Base-by-base conservation (phyloP, 2,888 invertebrate species). In the Pandemis corylana region DNA sequence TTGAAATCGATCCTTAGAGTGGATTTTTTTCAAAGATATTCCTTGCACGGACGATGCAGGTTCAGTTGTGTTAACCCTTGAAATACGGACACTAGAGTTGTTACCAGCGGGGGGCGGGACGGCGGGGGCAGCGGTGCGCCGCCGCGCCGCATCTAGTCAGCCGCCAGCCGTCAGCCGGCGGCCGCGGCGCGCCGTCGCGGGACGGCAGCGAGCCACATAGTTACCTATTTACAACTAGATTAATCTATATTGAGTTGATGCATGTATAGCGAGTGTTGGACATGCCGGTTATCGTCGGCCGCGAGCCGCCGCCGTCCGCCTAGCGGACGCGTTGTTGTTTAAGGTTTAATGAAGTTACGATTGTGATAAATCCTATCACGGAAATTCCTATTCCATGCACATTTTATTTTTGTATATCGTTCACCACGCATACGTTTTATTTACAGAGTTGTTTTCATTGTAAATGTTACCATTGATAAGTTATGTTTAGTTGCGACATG, bases 401-500 rank as follows among this genome's bases (percentile, higher is more conserved):
- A 87, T 90, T 84, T 91, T 92, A 89, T 91, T 91, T 91, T 91
- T 90, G 87, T 91, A 89, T 89, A 89, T 89, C 87, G 84, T 90
- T 90, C 89, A 87, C 87, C 87, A 83, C 87, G 87, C 84, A 80
- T 85, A 69, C 65, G 73, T 80, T 84, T 89, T 86, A 82, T 87
- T 87, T 87, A 87, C 87, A 88, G 85, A 81, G 84, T 88, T 88
- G 84, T 85, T 85, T 87, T 92, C 92, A 91, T 91, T 92, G 92
- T 93, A 91, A 91, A 92, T 92, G 93, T 94, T 93, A 93, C 93
- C 94, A 93, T 93, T 92, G 88, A 87, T 93, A 91, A 91, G 93
- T 92, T 92, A 92, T 90, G 88, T 85, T 87, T 87, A 83, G 87
- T 89, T 89, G 78, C 77, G 76, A 72, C 75, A 69, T 75, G 72